phyloP scores from a whole-genome alignment of 2,797 vertebrate species.

The Falco berigora region DNA sequence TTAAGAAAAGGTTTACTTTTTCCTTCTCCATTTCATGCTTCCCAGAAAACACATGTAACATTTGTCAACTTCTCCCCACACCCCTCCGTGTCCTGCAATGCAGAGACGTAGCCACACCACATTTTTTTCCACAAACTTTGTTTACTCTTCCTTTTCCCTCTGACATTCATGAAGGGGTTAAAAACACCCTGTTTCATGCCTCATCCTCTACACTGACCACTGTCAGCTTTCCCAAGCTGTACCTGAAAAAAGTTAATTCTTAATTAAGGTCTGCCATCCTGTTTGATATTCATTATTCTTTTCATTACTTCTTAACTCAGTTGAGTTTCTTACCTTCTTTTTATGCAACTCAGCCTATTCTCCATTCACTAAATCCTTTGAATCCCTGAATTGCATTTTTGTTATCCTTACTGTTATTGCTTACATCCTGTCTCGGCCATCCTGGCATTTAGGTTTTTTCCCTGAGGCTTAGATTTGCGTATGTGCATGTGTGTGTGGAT shows the following conservation, averaged over 20 bases:
- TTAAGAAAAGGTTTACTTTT: neutral
- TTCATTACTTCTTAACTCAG: neutral
- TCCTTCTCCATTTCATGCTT: neutral
- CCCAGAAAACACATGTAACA: rapidly evolving
- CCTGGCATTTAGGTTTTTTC: neutral
- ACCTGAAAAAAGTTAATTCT: neutral
- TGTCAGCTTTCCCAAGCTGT: neutral
- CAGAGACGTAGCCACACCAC: rapidly evolving
- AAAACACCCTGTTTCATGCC: neutral
- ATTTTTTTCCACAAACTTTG: neutral
- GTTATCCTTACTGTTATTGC: slow-evolving; percentile 8
- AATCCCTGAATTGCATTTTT: neutral
- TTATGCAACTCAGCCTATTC: neutral
- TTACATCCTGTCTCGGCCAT: neutral
- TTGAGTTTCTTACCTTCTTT: neutral
- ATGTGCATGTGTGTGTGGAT: neutral
- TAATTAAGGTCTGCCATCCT: neutral
- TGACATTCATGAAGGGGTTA: neutral
- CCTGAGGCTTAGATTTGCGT: neutral
- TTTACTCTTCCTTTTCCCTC: neutral
- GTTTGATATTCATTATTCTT: slow-evolving; percentile 2
- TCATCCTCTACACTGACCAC: neutral
- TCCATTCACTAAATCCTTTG: neutral
- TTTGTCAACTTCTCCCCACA: neutral
- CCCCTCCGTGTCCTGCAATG: rapidly evolving